Conservation (phyloP, 2,113 vertebrate genomes). For the Psittacula cyanocephala region DNA sequence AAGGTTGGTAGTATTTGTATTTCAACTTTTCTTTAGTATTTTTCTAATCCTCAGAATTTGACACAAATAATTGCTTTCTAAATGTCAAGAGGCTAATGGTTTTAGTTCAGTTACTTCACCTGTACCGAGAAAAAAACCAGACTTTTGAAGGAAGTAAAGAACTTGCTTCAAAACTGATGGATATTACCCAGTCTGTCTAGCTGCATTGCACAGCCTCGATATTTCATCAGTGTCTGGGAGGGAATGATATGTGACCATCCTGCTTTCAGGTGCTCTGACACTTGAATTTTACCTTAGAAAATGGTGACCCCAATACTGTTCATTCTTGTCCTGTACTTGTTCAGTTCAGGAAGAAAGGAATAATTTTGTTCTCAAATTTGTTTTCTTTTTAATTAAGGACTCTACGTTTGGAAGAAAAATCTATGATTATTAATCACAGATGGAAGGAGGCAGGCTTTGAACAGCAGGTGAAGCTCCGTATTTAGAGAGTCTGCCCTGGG, state of each 20-base stretch:
- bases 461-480: fast-evolving
- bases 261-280: neutral
- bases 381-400: neutral
- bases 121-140: neutral
- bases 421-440: neutral
- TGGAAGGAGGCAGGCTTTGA: neutral
- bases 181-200: neutral
- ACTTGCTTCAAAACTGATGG: neutral
- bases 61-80: neutral
- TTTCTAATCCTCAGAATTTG: neutral
- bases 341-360: neutral
- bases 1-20: neutral
- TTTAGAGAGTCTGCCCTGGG: neutral
- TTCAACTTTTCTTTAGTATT: neutral
- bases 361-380: neutral
- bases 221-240: neutral
- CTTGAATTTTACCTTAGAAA: neutral
- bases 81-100: neutral
- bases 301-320: neutral
- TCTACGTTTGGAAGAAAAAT: neutral
- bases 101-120: neutral
- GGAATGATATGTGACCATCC: neutral
- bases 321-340: neutral
- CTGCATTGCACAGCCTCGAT: neutral
- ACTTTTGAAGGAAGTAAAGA: neutral